These are phyloP conservation scores for Hoplodrina ambigua DNA, from an alignment of 2,888 invertebrate species.

Conservation along the genomic window DNA sequence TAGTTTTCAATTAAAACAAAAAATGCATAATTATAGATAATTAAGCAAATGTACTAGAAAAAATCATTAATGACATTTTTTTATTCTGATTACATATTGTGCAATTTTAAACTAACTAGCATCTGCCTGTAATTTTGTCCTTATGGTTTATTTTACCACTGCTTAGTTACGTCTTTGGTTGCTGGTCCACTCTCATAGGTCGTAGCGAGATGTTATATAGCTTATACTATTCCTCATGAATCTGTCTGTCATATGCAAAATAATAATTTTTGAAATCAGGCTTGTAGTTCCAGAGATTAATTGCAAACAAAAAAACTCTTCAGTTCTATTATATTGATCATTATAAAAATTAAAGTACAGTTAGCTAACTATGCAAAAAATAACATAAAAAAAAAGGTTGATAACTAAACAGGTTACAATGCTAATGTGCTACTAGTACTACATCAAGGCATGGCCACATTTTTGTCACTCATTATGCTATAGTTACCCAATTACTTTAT, in stretches of 20 bases:
- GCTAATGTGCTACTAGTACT: slow-evolving; percentile 10
- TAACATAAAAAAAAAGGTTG: slow-evolving; percentile 1
- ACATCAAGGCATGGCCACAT: slow-evolving; percentile 32
- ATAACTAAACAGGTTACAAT: slow-evolving; percentile 40
- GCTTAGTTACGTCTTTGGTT: no score
- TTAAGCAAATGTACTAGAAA: no score
- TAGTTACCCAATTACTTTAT: slow-evolving; percentile 6
- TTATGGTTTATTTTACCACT: no score
- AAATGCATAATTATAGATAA: background rate
- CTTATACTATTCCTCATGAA: no score
- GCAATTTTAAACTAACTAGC: background rate
- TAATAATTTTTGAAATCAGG: no score
- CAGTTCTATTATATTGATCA: no score
- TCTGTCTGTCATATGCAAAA: no score
- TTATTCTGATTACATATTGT: background rate
- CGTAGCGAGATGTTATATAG: no score
- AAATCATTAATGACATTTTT: background rate
- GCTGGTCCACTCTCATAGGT: no score
- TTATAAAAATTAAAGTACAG: background rate
- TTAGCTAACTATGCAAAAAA: slow-evolving; percentile 1
- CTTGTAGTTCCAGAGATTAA: no score
- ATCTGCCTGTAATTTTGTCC: no score
- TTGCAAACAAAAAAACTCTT: no score
- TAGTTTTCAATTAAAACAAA: background rate
- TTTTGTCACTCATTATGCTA: slow-evolving; percentile 32